Percentiles rank a stretch among this genome's conserved stretches.
Evolutionary conservation across 2,888 invertebrate species (phyloP).

Genomic region (Pristionchus japonicus): DNA sequence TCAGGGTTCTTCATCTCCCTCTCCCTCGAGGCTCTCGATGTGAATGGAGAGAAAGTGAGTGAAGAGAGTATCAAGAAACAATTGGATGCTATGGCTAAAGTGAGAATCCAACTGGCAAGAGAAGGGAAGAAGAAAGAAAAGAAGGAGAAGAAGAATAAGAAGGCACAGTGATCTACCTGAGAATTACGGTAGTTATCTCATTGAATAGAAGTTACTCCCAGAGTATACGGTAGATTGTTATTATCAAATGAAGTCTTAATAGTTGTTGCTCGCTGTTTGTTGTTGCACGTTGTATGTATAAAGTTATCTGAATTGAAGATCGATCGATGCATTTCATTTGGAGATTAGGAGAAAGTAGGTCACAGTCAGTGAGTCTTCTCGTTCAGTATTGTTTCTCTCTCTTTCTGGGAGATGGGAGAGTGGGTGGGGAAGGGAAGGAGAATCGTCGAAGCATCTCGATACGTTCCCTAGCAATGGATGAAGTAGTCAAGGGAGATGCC

Average conservation of each 20-base stretch:
- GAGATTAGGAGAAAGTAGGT: no score
- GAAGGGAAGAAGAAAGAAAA: constrained; percentile 34
- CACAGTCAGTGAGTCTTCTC: not conserved
- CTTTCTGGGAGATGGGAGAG: not conserved
- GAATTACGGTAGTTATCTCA: not conserved
- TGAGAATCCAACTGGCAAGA: not conserved
- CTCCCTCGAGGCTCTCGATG: not conserved
- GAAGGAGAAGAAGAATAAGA: no score
- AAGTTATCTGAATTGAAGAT: not conserved
- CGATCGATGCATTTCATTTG: no score
- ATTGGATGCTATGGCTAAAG: constrained; percentile 15
- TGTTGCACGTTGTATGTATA: not conserved
- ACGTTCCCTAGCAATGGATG: constrained; percentile 17
- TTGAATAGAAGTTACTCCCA: not conserved
- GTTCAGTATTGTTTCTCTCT: not conserved
- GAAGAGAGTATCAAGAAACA: constrained; percentile 38
- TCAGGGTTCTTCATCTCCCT: constrained; percentile 40
- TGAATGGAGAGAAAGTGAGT: constrained; percentile 12
- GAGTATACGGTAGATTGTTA: not conserved
- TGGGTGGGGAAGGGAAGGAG: not conserved
- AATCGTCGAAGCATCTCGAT: not conserved
- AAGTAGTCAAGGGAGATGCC: not conserved
- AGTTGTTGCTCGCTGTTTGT: constrained; percentile 2
- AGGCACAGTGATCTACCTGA: not conserved
- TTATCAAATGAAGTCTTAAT: not conserved